These are phyloP conservation scores for Caenorhabditis brenneri DNA, from an alignment of 1,140 invertebrate species.

Conservation along the genomic window DNA sequence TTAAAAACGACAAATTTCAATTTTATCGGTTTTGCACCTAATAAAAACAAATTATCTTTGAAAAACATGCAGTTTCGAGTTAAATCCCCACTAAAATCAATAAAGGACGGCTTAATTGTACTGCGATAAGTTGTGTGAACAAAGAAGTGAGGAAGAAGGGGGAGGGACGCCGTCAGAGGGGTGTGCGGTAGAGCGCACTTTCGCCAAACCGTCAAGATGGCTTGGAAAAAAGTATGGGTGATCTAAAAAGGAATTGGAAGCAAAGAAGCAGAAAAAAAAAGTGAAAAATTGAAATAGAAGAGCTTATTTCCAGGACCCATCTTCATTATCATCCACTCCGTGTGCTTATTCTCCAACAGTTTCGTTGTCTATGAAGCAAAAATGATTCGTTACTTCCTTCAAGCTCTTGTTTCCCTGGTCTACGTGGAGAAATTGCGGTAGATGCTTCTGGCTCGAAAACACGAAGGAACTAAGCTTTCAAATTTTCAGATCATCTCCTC, in stretches of 20 bases:
- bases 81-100: too few species aligned
- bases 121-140: too few species aligned
- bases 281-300: not conserved
- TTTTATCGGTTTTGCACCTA: too few species aligned
- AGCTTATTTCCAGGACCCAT: not conserved
- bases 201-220: too few species aligned
- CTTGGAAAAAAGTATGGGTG: too few species aligned
- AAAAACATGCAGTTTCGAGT: too few species aligned
- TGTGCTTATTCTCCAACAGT: constrained; percentile 53
- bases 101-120: too few species aligned
- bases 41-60: too few species aligned
- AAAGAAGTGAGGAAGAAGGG: not conserved
- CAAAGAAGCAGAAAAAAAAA: not conserved
- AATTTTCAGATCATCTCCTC: not conserved
- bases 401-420: constrained; percentile 4
- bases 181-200: not conserved
- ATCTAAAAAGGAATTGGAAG: not conserved
- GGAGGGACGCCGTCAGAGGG: not conserved
- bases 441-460: not conserved
- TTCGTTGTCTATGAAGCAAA: constrained; percentile 54
- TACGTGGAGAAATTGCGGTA: not conserved
- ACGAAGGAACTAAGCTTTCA: not conserved
- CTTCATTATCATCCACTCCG: constrained; percentile 36
- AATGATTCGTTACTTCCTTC: constrained; percentile 47
- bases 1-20: not conserved